Percentiles rank a stretch among this genome's conserved stretches.
Conservation (phyloP, 1,140 invertebrate species). For the Drosophila nikananu region DNA sequence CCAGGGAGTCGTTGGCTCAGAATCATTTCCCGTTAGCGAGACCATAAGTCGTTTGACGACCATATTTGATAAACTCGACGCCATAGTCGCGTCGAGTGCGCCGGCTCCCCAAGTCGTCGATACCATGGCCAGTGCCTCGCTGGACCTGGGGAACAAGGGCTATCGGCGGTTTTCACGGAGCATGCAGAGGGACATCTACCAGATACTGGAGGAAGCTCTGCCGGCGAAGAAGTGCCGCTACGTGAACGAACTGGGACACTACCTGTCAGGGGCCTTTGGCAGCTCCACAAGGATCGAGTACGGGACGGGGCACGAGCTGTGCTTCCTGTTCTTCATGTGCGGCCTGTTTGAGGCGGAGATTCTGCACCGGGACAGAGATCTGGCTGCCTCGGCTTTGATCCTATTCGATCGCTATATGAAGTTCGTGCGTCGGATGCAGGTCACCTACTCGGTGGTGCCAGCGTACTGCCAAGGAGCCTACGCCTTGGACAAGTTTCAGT, state of each 20-base stretch:
- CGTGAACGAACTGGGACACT: slow-evolving; percentile 55
- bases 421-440: slow-evolving; percentile 53
- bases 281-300: slow-evolving; percentile 51
- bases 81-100: slow-evolving; percentile 14
- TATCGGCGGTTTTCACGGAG: slow-evolving; percentile 43
- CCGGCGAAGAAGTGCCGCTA: slow-evolving; percentile 35
- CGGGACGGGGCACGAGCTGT: slow-evolving; percentile 55
- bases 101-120: background rate
- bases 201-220: slow-evolving; percentile 45
- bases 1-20: slow-evolving; percentile 36
- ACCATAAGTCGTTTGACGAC: slow-evolving; percentile 24
- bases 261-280: slow-evolving; percentile 55
- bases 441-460: slow-evolving; percentile 30
- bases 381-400: slow-evolving; percentile 49
- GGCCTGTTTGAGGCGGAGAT: slow-evolving; percentile 43
- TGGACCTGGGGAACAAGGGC: slow-evolving; percentile 1
- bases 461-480: slow-evolving; percentile 45
- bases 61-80: slow-evolving; percentile 51
- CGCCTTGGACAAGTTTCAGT: slow-evolving; percentile 61
- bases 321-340: slow-evolving; percentile 60
- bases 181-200: slow-evolving; percentile 52
- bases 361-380: slow-evolving; percentile 15
- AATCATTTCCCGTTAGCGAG: slow-evolving; percentile 31
- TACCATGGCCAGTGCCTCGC: background rate
- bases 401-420: slow-evolving; percentile 58